Conservation (phyloP, 1,140 invertebrate species). For the Agrypnia vestita region DNA sequence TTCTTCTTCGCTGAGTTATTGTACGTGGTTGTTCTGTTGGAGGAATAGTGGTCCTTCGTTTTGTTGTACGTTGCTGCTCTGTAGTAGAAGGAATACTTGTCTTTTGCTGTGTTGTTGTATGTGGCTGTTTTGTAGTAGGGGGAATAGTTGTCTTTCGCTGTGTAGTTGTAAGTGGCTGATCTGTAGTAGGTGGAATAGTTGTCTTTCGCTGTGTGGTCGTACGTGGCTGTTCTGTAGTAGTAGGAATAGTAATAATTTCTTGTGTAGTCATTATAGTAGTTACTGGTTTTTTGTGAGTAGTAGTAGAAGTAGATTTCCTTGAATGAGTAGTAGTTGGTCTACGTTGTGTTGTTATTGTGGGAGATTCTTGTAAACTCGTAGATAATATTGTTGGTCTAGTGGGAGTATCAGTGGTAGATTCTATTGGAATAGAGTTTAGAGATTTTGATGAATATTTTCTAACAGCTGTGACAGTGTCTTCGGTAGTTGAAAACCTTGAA, state of each 20-base stretch:
- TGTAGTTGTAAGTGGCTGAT: conserved; percentile 57
- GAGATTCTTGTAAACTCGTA: not conserved
- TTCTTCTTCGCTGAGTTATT: conserved; percentile 49
- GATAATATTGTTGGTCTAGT: conserved; percentile 3
- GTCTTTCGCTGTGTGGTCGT: conserved; percentile 57
- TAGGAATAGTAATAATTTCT: conserved; percentile 66
- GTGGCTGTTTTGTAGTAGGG: conserved; percentile 63
- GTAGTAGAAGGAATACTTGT: conserved; percentile 66
- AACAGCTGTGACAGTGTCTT: not conserved
- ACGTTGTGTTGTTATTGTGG: conserved; percentile 56
- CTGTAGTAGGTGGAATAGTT: conserved; percentile 52
- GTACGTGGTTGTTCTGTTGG: conserved; percentile 47
- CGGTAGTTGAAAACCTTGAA: not conserved
- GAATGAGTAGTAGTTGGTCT: conserved; percentile 52
- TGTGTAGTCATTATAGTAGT: conserved; percentile 53
- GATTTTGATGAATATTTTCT: conserved; percentile 6
- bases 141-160: conserved; percentile 66
- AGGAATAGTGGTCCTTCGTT: conserved; percentile 56
- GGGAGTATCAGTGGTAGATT: conserved; percentile 57
- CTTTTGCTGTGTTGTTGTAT: conserved; percentile 60
- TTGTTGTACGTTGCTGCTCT: conserved; percentile 59
- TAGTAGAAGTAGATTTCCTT: not conserved
- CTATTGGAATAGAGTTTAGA: conserved; percentile 22
- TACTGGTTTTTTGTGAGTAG: no score
- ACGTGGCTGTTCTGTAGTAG: conserved; percentile 62